phyloP scores from a whole-genome alignment of 2,888 invertebrate genomes.

The Acleris holmiana region DNA sequence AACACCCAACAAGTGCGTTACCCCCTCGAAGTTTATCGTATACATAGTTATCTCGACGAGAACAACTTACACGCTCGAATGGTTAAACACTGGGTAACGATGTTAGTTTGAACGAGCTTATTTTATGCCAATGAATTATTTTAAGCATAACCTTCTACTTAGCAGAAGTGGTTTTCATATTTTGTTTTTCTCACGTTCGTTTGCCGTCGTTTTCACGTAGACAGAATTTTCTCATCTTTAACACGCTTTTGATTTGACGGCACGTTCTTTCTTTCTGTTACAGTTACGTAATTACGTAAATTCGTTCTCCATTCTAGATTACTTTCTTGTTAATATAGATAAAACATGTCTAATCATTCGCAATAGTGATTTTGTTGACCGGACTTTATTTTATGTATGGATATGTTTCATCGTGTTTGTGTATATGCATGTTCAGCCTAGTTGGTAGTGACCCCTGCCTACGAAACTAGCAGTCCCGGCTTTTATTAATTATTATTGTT shows the following conservation, averaged over 20 bases:
- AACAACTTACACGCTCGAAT: slow-evolving; percentile 39
- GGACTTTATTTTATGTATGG: no score
- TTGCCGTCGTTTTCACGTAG: no score
- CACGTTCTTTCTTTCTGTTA: slow-evolving; percentile 9
- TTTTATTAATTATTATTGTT: no score
- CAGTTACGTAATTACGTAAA: slow-evolving; percentile 6
- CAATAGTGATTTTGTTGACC: no score
- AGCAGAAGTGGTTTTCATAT: neutral
- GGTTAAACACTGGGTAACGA: slow-evolving; percentile 20
- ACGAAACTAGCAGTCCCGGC: no score
- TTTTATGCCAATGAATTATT: slow-evolving; percentile 29
- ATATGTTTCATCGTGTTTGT: no score
- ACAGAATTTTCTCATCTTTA: no score
- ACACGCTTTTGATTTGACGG: neutral
- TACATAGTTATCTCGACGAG: slow-evolving; percentile 62
- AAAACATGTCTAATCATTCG: neutral
- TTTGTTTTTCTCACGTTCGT: no score
- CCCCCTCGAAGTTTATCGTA: slow-evolving; percentile 77
- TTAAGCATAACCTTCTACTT: neutral
- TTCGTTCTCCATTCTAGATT: slow-evolving; percentile 37
- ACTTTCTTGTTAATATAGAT: neutral
- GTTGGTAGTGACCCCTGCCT: no score
- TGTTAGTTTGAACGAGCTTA: slow-evolving; percentile 25
- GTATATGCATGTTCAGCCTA: no score
- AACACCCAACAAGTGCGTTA: slow-evolving; percentile 77